Conservation (phyloP, 2,113 vertebrate genomes). For the Leptosomus discolor region DNA sequence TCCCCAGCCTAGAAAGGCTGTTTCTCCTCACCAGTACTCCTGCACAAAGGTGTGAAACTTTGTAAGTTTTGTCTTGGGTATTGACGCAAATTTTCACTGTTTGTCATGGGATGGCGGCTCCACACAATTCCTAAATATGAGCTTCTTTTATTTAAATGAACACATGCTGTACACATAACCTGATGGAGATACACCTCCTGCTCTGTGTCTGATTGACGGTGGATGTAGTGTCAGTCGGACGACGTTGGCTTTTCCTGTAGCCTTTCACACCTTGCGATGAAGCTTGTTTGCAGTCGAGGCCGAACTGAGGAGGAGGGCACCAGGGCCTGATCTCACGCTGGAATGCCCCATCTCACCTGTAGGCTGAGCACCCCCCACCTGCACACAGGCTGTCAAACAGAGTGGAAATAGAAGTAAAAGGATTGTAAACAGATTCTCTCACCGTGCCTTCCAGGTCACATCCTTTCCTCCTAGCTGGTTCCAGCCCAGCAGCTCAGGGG, state of each 20-base stretch:
- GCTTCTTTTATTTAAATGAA: neutral
- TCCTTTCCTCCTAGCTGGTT: neutral
- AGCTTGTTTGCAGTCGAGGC: rapidly evolving
- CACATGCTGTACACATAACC: neutral
- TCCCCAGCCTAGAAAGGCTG: neutral
- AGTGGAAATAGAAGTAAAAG: neutral
- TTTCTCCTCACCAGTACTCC: neutral
- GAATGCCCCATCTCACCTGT: neutral
- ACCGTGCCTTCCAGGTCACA: neutral
- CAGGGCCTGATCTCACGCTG: rapidly evolving
- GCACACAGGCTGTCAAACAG: rapidly evolving
- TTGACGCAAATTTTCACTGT: neutral
- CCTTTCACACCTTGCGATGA: neutral
- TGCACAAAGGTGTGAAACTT: neutral
- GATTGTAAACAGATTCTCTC: neutral
- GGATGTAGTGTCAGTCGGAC: neutral
- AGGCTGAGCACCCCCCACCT: neutral
- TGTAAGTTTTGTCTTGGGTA: neutral
- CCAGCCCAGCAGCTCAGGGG: neutral
- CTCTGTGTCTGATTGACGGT: neutral
- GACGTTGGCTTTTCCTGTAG: neutral
- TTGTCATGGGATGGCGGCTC: rapidly evolving
- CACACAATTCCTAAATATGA: rapidly evolving
- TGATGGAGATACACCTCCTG: neutral
- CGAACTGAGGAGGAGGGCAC: neutral